These are phyloP conservation scores for Stomatorhinus ivindoensis DNA, from an alignment of 2,113 vertebrate species.

Conservation along the genomic window DNA sequence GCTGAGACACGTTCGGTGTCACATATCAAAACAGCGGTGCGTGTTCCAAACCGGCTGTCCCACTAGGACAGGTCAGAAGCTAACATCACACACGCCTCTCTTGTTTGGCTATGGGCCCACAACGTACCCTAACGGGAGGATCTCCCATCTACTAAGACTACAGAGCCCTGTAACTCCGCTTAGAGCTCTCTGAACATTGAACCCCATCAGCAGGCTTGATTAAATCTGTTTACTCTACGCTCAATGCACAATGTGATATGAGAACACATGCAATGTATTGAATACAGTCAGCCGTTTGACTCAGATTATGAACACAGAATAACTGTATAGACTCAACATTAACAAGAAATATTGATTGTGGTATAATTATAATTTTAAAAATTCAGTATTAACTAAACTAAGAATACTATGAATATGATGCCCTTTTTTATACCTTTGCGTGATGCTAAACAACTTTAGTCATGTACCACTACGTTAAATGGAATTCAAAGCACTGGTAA, in stretches of 20 bases:
- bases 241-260: neutral
- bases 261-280: neutral
- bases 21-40: slow-evolving; percentile 1
- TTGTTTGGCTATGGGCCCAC: neutral
- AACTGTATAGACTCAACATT: neutral
- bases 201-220: neutral
- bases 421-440: neutral
- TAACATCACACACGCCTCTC: neutral
- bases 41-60: neutral
- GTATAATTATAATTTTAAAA: neutral
- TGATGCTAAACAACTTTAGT: neutral
- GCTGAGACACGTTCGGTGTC: neutral
- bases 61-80: neutral
- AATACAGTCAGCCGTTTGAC: neutral
- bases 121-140: neutral
- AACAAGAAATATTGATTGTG: neutral
- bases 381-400: neutral
- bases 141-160: neutral
- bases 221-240: neutral
- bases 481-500: neutral
- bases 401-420: neutral
- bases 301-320: neutral
- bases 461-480: neutral
- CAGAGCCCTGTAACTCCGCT: neutral
- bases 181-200: neutral